Base-by-base conservation (phyloP, 2,888 invertebrate species). In the Hydroisotoma schaefferi region DNA sequence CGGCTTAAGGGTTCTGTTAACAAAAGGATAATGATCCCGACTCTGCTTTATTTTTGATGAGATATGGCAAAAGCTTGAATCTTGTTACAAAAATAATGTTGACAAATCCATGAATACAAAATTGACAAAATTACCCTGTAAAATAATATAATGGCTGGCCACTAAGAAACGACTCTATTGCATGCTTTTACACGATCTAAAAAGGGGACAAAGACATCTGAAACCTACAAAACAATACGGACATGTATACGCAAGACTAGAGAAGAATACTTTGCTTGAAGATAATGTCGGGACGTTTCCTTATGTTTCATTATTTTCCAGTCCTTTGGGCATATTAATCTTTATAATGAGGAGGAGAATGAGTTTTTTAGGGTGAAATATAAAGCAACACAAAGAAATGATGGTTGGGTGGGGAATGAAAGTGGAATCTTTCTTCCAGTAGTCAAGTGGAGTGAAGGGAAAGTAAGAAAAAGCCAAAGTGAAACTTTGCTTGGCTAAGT, bases 301-400 rank as follows among this genome's bases (percentile, higher is more conserved):
- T 40, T 40, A 40, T 15, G 40, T 15, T 40, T 20, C 25, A 46
- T 49, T 29, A n/a, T 28, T 26, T 49, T 8, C 49, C 4, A 18
- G 49, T 28, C 49, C 49, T 28, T 27, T 49, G 28, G 26, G 49
- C 49, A 49, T 28, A 49, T 49, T 27, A 49, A 49, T 49, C 49
- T 49, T 49, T 28, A 49, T 49, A 49, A 49, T 49, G 49, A 49
- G 26, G 26, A 18, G 28, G 12, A 18, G 26, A 49, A 49, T 49
- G 29, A 25, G 46, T 46, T 46, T 46, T 46, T 46, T 8, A 46
- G 23, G 46, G 40, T 40, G 40, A 40, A 40, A 40, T 40, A 40
- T 40, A 40, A 40, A 40, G 20, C 40, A 40, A n/a, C n/a, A n/a
- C n/a, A n/a, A n/a, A n/a, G n/a, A n/a, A n/a, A n/a, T n/a, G n/a